Evolutionary conservation across 2,797 vertebrate genomes (phyloP), one percentile per base, ranked within the genome.

Genomic region (Miopithecus talapoin): DNA sequence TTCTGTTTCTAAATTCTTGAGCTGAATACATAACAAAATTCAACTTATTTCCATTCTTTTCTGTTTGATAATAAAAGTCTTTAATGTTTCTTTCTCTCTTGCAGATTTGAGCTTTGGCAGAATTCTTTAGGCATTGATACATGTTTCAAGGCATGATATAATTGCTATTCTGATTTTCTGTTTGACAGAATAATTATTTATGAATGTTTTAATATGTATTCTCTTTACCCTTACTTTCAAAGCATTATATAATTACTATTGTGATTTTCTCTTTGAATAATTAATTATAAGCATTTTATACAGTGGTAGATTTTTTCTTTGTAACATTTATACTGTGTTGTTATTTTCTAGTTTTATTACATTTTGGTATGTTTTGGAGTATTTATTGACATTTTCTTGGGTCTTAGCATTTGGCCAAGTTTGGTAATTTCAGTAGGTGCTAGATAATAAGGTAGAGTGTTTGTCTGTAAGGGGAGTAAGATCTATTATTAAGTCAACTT

Each of bases 131-230:
- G 76, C 50, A 46, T n/a, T 61, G 80, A 79, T 78, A 85, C 16
- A 46, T 83, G 3, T 22, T 89, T 36, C 22, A 96, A 84, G 89
- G 39, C 61, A 79, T n/a, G 33, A 59, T 48, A 39, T 89, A 91
- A 95, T 89, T 96, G 28, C 43, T 86, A 22, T 96, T 91, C 83
- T 89, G 59, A 87, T 83, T 95, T 96, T 86, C 33, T 64, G 85
- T 92, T 76, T 59, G 70, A 68, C 70, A 22, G 26, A 70, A 93
- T 61, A 93, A 78, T 94, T 88, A 81, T 92, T 96, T 96, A 86
- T 83, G 86, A 85, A 19, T 36, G 3, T 96, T 74, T 88, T 85
- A 91, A 96, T 94, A 78, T 61, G 50, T 70, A 24, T 91, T 97
- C 89, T 75, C n/a, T 94, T 93, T 93, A 85, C 36, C 61, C 50